Evolutionary conservation across 2,113 vertebrate genomes (phyloP).

Genomic region (Platycercus adscitus): DNA sequence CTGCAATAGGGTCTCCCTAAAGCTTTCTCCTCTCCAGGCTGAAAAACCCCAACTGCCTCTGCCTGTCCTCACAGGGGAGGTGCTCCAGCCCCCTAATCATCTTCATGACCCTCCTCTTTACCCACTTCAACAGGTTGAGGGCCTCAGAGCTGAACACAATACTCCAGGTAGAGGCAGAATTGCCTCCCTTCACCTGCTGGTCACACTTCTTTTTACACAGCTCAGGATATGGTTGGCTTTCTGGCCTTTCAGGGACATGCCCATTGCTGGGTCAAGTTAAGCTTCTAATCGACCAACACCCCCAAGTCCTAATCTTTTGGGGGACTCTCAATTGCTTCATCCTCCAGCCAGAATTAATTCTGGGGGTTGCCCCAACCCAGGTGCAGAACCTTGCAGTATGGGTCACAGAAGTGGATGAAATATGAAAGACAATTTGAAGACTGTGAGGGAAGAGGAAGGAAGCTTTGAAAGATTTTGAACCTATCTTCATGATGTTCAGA

Average conservation of each 20-base stretch:
- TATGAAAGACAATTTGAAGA: neutral
- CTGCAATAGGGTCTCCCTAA: fast-evolving
- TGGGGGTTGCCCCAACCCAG: fast-evolving
- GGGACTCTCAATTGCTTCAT: neutral
- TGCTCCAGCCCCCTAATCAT: neutral
- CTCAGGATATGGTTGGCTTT: fast-evolving
- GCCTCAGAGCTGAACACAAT: neutral
- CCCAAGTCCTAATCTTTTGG: neutral
- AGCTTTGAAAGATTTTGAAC: neutral
- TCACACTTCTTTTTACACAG: neutral
- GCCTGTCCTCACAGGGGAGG: neutral
- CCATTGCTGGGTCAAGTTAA: fast-evolving
- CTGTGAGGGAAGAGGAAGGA: neutral
- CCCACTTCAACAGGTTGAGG: neutral
- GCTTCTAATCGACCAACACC: neutral
- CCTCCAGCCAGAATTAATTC: neutral
- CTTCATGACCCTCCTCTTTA: neutral
- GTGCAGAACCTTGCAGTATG: neutral
- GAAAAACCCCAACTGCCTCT: neutral
- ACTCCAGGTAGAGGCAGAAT: neutral
- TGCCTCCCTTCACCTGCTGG: neutral
- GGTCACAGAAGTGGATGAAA: neutral
- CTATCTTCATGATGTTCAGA: neutral
- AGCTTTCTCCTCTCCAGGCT: neutral
- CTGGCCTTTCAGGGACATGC: neutral